Conservation (phyloP, 2,888 invertebrate genomes). For the Brachyopa scutellaris region DNA sequence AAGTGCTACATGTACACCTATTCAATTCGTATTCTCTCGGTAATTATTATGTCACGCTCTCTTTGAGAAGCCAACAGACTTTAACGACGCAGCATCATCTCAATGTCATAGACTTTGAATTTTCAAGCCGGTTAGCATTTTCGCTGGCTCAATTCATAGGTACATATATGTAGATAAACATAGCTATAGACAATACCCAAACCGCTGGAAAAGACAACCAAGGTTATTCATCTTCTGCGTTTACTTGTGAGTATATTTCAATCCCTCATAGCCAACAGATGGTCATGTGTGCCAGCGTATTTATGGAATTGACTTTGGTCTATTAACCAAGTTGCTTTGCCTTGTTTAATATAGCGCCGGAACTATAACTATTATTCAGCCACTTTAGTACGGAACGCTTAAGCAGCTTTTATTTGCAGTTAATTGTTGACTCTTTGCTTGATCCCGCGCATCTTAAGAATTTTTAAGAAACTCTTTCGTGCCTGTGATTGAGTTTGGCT, state of each 20-base stretch:
- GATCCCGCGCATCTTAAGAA: neutral
- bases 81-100: slow-evolving; percentile 32
- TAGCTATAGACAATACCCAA: slow-evolving; percentile 4
- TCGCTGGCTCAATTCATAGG: slow-evolving; percentile 4
- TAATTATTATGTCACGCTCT: slow-evolving; percentile 65
- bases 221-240: slow-evolving; percentile 50
- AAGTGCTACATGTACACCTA: slow-evolving; percentile 54
- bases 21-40: slow-evolving; percentile 51
- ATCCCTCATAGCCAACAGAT: slow-evolving; percentile 6
- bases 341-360: slow-evolving; percentile 29
- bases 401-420: neutral
- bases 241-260: slow-evolving; percentile 14
- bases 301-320: slow-evolving; percentile 43
- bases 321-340: slow-evolving; percentile 35
- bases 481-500: no score
- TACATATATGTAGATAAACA: neutral
- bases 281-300: slow-evolving; percentile 6
- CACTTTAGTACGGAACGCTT: neutral
- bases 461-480: no score
- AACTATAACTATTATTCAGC: neutral
- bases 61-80: slow-evolving; percentile 55
- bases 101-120: slow-evolving; percentile 57
- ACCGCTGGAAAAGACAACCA: slow-evolving; percentile 18
- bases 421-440: neutral
- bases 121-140: slow-evolving; percentile 41